Percentiles rank a stretch among this genome's conserved stretches.
These are phyloP conservation scores for Passer montanus DNA, from an alignment of 2,113 vertebrate species.

Conservation along the genomic window DNA sequence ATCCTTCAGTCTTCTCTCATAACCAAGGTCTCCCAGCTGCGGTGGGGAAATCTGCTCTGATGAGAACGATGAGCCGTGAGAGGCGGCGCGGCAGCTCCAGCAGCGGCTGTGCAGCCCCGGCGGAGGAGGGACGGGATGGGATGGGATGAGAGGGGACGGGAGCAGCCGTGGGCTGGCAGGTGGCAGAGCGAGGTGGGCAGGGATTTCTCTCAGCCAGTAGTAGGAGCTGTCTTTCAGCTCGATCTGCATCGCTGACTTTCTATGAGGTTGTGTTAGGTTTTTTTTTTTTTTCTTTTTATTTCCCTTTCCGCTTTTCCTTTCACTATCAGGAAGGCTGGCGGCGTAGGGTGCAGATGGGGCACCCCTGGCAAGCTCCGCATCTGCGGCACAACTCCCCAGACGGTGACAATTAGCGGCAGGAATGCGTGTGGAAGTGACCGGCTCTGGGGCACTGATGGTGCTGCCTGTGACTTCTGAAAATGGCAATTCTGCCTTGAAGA, in stretches of 20 bases:
- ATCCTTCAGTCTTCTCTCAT: background rate
- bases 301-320: background rate
- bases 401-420: background rate
- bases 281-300: background rate
- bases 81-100: background rate
- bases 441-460: background rate
- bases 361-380: background rate
- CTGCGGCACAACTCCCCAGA: background rate
- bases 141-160: accelerated
- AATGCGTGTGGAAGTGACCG: accelerated
- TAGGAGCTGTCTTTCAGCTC: background rate
- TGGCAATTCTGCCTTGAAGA: background rate
- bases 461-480: background rate
- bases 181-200: background rate
- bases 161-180: background rate
- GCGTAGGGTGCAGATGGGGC: background rate
- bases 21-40: no score
- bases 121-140: background rate
- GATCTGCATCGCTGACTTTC: background rate
- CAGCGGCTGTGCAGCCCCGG: background rate
- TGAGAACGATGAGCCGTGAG: accelerated
- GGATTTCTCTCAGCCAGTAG: background rate
- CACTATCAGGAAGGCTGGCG: background rate
- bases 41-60: accelerated
- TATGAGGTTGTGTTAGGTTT: accelerated